Evolutionary conservation across 1,140 invertebrate species (phyloP), one percentile per base, ranked within the genome.

Genomic region (Hylaeus volcanicus): DNA sequence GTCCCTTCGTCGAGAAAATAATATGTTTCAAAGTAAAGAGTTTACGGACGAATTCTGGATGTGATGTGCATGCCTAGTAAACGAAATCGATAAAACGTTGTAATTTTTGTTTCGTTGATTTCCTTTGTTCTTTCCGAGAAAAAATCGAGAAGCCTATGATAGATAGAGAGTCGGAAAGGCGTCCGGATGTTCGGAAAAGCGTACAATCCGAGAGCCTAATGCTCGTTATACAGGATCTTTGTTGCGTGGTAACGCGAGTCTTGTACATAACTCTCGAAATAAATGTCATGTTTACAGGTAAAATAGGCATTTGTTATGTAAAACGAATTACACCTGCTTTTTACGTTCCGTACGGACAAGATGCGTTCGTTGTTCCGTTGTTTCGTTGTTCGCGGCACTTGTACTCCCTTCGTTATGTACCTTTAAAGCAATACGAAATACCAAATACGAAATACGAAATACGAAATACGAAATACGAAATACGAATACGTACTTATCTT

Each of bases 201-300:
- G 78, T 73, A 84, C 70, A 64, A 77, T 81, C 69, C 26, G 60
- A 79, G 66, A 74, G 76, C 76, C 61, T 83, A 76, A 70, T 53
- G 74, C 73, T 74, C 74, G 51, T 64, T 72, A 60, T 43, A 37
- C 74, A 71, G 55, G 37, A 68, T 55, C 58, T 65, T 82, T 61
- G 61, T 61, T 82, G 48, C 74, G 65, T 74, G 75, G 56, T 58
- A 63, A 64, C 74, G 74, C 58, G 76, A 81, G 70, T 73, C 77
- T 80, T 73, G 66, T 81, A 83, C 53, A 74, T 83, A 74, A 83
- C 56, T 69, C 66, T 70, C 66, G 66, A 76, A 84, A 81, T 74
- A 76, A 84, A 76, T 84, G 82, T 83, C 79, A 82, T 84, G 64
- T 82, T 79, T 64, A 80, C 73, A 80, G 79, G 63, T 75, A 69